phyloP scores from a whole-genome alignment of 1,140 invertebrate species.

The Caenorhabditis brenneri region DNA sequence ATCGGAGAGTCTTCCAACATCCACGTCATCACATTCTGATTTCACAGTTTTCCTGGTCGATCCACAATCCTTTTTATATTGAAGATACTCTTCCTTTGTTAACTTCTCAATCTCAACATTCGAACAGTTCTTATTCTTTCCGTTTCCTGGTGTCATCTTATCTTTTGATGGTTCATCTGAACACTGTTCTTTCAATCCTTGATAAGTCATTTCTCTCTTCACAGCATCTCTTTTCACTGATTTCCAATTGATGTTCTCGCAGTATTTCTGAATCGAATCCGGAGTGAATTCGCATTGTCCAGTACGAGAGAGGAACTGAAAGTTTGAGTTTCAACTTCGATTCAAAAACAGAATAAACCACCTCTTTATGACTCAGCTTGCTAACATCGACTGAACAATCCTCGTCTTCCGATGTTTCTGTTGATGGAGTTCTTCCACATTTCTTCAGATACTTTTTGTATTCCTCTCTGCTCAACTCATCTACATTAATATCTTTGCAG shows the following conservation, averaged over 20 bases:
- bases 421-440: conserved; percentile 6
- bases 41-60: neutral
- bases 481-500: neutral
- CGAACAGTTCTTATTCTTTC: neutral
- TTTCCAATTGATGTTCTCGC: neutral
- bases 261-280: neutral
- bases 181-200: neutral
- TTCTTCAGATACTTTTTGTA: conserved; percentile 23
- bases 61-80: neutral
- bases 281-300: neutral
- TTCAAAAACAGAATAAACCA: neutral
- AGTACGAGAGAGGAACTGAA: neutral
- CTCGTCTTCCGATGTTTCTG: neutral
- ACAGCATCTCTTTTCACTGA: no score
- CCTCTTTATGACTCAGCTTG: neutral
- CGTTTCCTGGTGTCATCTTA: neutral
- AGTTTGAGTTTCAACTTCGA: neutral
- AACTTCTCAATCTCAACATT: neutral
- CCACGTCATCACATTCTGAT: neutral
- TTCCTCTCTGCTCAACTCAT: neutral
- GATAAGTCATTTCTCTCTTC: neutral
- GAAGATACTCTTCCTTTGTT: neutral
- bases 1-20: neutral
- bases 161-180: neutral
- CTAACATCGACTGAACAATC: neutral